phyloP scores from a whole-genome alignment of 2,888 invertebrate genomes.

The Caenorhabditis afra region DNA sequence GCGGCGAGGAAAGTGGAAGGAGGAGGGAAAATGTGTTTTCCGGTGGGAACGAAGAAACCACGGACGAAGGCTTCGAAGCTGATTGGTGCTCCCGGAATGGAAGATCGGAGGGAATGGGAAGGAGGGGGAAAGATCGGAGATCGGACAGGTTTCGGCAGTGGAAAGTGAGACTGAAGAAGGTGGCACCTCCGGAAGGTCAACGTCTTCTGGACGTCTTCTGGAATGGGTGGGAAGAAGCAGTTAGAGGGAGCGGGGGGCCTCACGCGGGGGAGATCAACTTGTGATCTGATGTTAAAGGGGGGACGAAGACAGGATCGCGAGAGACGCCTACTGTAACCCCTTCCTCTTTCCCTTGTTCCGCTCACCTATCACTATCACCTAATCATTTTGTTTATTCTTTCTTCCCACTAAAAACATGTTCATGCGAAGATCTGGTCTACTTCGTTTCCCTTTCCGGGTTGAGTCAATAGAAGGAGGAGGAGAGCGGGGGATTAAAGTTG shows the following conservation, averaged over 20 bases:
- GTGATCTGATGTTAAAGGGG: no score
- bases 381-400: conserved; percentile 2
- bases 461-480: background rate
- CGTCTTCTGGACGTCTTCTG: no score
- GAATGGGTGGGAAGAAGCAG: background rate
- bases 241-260: background rate
- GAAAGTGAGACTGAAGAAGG: background rate
- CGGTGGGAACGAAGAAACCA: background rate
- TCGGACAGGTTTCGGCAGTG: background rate
- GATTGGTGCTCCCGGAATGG: no score
- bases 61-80: no score
- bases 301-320: background rate
- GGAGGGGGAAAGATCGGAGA: background rate
- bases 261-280: no score
- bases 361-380: background rate
- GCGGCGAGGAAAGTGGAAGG: conserved; percentile 9
- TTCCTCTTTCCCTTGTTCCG: background rate
- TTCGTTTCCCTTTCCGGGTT: background rate
- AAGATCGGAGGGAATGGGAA: background rate
- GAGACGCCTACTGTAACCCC: background rate
- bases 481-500: background rate
- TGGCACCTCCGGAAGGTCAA: background rate
- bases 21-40: background rate
- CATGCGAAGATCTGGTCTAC: background rate
- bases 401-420: background rate